Base-by-base conservation (phyloP, 2,797 vertebrate species). In the Perodicticus potto region DNA sequence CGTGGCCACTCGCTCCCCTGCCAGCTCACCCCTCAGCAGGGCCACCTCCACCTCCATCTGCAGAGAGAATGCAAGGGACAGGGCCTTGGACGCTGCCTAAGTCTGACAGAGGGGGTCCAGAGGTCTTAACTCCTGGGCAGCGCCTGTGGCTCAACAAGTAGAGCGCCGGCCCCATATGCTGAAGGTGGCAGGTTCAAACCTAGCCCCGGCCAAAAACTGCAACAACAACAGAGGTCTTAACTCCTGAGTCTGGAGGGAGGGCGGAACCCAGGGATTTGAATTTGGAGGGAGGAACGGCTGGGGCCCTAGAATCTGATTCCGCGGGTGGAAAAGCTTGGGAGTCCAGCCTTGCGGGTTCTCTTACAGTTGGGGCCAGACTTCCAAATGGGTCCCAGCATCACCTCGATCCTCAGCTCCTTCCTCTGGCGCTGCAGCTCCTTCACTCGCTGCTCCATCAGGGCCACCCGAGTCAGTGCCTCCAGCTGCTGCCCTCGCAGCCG, bases 31-130 rank as follows among this genome's bases (percentile, higher is more conserved):
- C 82, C 99, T 98, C 92, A 99, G 97, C 97, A 99, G 98, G 5
- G 99, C 99, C 53, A 99, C 98, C 98, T 99, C 99, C 98, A 99
- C 98, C 98, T 99, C 99, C 98, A 99, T 98, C 99, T 99, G 98
- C 73, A 0, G 17, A 76, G 89, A 72, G 45, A 88, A 67, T 0
- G 69, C 63, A 49, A 74, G 73, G 34, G 25, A 59, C 59, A 17
- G 69, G 32, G 43, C 10, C 29, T 57, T 1, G 2, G 29, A 23
- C 19, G 4, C 43, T 70, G 3, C 43, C 74, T 19, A 23, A 27
- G 72, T 80, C 20, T 49, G 27, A 81, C 11, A 27, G 25, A 72
- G 20, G 63, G 63, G 4, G 27, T 6, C 37, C 78, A 17, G 23
- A 57, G 37, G 1, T 11, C 45, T 37, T 32, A 81, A 49, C 65